Base-by-base conservation (phyloP, 2,888 invertebrate species). In the Melanchra persicariae region DNA sequence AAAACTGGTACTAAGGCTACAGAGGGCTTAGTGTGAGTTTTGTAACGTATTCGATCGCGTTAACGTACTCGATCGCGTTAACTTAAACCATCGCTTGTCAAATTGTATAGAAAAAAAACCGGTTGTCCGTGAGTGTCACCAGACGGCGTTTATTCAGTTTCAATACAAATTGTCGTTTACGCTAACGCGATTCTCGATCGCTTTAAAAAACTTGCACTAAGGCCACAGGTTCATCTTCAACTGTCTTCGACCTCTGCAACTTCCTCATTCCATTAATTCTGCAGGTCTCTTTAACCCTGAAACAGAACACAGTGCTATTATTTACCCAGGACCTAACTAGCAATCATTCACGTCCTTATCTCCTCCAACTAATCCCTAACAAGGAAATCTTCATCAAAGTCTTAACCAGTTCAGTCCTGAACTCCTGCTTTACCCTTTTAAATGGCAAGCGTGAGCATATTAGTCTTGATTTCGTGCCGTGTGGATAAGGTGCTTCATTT, bases 391-490 rank as follows among this genome's bases (percentile, higher is more conserved):
- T 78, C 75, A 83, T 87, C 87, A 87, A 84, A 81, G 85, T 87
- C 83, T 82, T 70, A 79, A 79, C 74, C 70, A 82, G 77, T 76
- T 86, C 67, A 70, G 60, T 37, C 54, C 67, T 66, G 52, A 73
- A 76, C 82, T 77, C 66, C 69, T 63, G 64, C 67, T 74, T 82
- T 73, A 72, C 72, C 85, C 86, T 86, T 81, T 80, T 74, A 87
- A 86, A 81, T 78, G 69, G 80, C 78, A 77, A 73, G 82, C 84
- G 83, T 82, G 82, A 81, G 82, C 81, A 83, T 89, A 92, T 93
- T 89, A 92, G 88, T 93, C 93, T 92, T 92, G 89, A 92, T 93
- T 93, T 91, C 80, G 84, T 77, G 82, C 83, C 79, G 74, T 49
- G 59, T 65, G 68, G 85, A 83, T 84, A 79, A 83, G 81, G 82